phyloP scores from a whole-genome alignment of 2,797 vertebrate genomes.

The Sardinella longiceps region DNA sequence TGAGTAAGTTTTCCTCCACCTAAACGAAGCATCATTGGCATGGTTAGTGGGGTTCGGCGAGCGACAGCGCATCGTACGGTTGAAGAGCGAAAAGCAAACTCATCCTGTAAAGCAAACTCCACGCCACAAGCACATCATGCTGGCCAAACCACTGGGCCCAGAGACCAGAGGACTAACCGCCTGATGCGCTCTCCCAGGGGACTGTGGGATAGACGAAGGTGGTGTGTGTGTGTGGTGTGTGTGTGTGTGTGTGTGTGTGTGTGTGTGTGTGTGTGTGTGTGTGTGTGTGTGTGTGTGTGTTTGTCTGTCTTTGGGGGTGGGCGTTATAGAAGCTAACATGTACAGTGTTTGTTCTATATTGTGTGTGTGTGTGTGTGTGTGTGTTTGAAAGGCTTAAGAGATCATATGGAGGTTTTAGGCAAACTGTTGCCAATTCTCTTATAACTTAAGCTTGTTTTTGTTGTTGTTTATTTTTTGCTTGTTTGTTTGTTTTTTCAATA shows the following conservation, averaged over 20 bases:
- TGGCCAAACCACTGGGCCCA: conserved; percentile 26
- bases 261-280: too few species aligned
- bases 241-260: too few species aligned
- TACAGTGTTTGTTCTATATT: conserved; percentile 25
- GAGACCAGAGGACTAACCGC: conserved; percentile 17
- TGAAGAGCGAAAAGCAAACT: conserved; percentile 30
- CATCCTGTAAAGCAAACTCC: conserved; percentile 18
- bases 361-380: conserved; percentile 24
- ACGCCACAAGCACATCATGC: conserved; percentile 23
- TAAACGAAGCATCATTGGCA: not conserved
- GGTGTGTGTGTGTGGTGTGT: not conserved
- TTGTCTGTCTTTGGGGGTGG: too few species aligned
- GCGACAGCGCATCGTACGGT: too few species aligned
- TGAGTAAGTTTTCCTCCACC: conserved; percentile 34
- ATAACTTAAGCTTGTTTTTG: conserved; percentile 41
- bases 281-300: too few species aligned
- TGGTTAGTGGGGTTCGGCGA: not conserved
- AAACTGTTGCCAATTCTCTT: conserved; percentile 48
- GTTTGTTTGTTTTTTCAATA: not conserved
- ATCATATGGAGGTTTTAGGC: conserved; percentile 40
- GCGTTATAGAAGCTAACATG: conserved; percentile 9
- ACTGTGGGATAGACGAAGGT: conserved; percentile 21
- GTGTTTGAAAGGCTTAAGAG: conserved; percentile 4
- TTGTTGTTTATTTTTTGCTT: not conserved
- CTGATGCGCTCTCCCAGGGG: conserved; percentile 19